These are phyloP conservation scores for Microvelia longipes DNA, from an alignment of 1,140 invertebrate genomes.

Conservation along the genomic window DNA sequence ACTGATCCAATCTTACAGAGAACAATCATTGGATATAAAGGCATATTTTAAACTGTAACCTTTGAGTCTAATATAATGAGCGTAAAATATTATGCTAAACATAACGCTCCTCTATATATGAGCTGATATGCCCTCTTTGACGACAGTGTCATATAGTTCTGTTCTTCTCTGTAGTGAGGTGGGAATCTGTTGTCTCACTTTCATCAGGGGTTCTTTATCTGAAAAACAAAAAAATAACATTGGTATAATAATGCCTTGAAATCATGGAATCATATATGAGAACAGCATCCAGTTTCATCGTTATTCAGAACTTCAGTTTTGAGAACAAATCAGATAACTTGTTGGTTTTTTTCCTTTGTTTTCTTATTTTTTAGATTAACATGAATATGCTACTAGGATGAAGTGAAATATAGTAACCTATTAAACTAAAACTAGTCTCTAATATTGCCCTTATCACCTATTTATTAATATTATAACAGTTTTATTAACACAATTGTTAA, in stretches of 20 bases:
- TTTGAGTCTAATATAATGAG: no score
- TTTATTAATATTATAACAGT: no score
- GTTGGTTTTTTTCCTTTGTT: background rate
- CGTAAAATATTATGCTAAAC: no score
- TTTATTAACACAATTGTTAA: no score
- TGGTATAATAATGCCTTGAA: background rate
- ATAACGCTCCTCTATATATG: no score
- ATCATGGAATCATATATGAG: background rate
- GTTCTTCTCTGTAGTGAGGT: slow-evolving; percentile 54
- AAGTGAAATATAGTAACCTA: background rate
- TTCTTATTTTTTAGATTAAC: no score
- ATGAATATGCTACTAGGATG: background rate
- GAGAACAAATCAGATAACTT: background rate
- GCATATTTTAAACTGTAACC: no score
- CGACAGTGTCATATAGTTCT: slow-evolving; percentile 60
- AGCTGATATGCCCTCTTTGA: slow-evolving; percentile 15
- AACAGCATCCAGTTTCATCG: background rate
- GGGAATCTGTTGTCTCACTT: slow-evolving; percentile 67
- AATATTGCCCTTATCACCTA: no score
- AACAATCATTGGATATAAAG: no score
- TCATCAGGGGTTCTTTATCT: slow-evolving; percentile 57
- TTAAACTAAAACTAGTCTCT: background rate
- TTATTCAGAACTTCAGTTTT: background rate
- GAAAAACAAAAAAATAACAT: slow-evolving; percentile 22
- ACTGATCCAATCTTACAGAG: no score